phyloP scores from a whole-genome alignment of 2,113 vertebrate genomes.

The Gymnarchus niloticus region DNA sequence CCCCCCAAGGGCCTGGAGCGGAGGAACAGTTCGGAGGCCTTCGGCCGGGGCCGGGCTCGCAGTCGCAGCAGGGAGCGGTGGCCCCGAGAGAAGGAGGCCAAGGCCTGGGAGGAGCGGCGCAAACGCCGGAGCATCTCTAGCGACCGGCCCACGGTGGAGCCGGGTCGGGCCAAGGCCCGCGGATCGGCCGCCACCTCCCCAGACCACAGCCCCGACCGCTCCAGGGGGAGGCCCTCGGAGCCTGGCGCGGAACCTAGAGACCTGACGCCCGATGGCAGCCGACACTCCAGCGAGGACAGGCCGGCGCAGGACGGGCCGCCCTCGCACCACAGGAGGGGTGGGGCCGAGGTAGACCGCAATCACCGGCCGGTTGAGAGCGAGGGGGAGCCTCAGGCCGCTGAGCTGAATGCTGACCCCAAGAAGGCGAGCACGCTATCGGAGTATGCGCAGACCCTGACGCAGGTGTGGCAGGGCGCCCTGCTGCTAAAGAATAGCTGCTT shows the following conservation, averaged over 20 bases:
- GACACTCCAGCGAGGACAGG: slow-evolving; percentile 66
- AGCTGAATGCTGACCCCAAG: slow-evolving; percentile 65
- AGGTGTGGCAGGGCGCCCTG: slow-evolving; percentile 86
- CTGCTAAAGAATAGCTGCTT: slow-evolving; percentile 98
- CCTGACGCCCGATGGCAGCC: slow-evolving; percentile 69
- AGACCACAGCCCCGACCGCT: slow-evolving; percentile 79
- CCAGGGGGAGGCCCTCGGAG: slow-evolving; percentile 73
- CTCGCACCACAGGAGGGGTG: slow-evolving; percentile 64
- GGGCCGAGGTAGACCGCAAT: slow-evolving; percentile 68
- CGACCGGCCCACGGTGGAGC: slow-evolving; percentile 68
- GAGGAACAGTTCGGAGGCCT: slow-evolving; percentile 70
- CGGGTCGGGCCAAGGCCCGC: slow-evolving; percentile 66
- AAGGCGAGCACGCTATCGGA: slow-evolving; percentile 76
- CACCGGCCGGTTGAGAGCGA: slow-evolving; percentile 69
- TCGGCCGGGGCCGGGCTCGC: slow-evolving; percentile 56
- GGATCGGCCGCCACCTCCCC: slow-evolving; percentile 52
- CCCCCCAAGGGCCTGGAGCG: slow-evolving; percentile 76
- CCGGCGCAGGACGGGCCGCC: slow-evolving; percentile 50
- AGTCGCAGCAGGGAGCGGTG: slow-evolving; percentile 86
- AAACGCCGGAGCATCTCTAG: slow-evolving; percentile 75
- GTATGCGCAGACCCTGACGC: slow-evolving; percentile 78
- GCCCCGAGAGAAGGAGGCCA: slow-evolving; percentile 66
- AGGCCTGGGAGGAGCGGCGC: slow-evolving; percentile 73
- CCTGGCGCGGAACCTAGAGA: slow-evolving; percentile 65
- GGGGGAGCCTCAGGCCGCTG: slow-evolving; percentile 54